A percentile compares a stretch with the other conserved stretches of the same genome.
Conservation (phyloP, 1,140 invertebrate species). For the Batillaria attramentaria region DNA sequence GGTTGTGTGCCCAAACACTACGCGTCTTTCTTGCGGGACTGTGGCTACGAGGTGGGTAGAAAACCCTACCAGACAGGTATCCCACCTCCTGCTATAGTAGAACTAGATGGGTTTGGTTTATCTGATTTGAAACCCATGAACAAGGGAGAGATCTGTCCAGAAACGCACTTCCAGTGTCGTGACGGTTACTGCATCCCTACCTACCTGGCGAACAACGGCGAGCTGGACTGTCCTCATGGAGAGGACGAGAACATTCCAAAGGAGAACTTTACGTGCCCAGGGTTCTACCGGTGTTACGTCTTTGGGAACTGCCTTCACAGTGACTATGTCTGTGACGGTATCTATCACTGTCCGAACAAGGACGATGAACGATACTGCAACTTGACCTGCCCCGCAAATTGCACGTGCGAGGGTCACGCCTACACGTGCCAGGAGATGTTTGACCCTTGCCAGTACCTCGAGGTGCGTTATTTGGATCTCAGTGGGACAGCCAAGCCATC, state of each 20-base stretch:
- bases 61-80: neutral
- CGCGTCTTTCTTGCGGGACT: constrained; percentile 8
- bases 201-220: constrained; percentile 34
- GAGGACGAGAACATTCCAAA: constrained; percentile 23
- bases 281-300: constrained; percentile 27
- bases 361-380: constrained; percentile 37
- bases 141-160: neutral
- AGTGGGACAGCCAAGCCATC: neutral
- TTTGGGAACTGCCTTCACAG: constrained; percentile 28
- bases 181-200: constrained; percentile 29
- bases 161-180: constrained; percentile 26
- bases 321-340: constrained; percentile 31
- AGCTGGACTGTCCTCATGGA: constrained; percentile 31
- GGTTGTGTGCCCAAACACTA: constrained; percentile 26
- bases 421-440: constrained; percentile 23
- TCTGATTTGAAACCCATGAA: neutral
- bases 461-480: constrained; percentile 25
- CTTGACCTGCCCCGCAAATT: constrained; percentile 24
- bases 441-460: neutral
- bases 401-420: constrained; percentile 28
- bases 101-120: constrained; percentile 34
- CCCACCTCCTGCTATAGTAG: neutral
- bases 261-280: constrained; percentile 15
- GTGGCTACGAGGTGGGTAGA: too few species aligned
- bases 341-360: constrained; percentile 34